phyloP scores from a whole-genome alignment of 2,113 vertebrate species.

The Malurus alboscapulatus region DNA sequence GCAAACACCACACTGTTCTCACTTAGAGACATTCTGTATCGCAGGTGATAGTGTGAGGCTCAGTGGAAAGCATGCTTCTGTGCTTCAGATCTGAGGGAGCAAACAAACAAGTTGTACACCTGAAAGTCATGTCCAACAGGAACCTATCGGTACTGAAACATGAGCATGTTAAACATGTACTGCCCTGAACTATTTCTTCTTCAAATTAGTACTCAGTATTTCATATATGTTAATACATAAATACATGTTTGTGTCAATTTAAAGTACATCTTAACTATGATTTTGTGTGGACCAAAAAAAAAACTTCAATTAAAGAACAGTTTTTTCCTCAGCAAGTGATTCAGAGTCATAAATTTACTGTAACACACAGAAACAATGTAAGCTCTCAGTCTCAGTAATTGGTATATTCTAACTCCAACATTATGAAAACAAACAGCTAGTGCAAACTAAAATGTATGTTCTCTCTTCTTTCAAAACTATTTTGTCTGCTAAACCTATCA shows the following conservation, averaged over 20 bases:
- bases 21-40: conserved; percentile 77
- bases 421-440: not conserved
- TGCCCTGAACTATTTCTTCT: not conserved
- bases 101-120: not conserved
- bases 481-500: not conserved
- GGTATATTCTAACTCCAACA: not conserved
- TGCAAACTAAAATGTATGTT: not conserved
- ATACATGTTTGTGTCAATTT: not conserved
- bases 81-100: conserved; percentile 54
- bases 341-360: not conserved
- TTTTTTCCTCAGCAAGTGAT: not conserved
- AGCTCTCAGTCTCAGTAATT: not conserved
- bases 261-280: not conserved
- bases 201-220: not conserved
- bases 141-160: not conserved
- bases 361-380: not conserved
- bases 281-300: not conserved
- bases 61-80: conserved; percentile 77
- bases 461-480: not conserved
- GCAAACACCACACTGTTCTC: conserved; percentile 75
- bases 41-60: not conserved
- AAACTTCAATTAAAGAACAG: not conserved
- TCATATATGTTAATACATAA: not conserved
- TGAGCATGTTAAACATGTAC: not conserved
- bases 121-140: not conserved